Base-by-base conservation (phyloP, 2,888 invertebrate genomes). In the Agapostemon virescens region DNA sequence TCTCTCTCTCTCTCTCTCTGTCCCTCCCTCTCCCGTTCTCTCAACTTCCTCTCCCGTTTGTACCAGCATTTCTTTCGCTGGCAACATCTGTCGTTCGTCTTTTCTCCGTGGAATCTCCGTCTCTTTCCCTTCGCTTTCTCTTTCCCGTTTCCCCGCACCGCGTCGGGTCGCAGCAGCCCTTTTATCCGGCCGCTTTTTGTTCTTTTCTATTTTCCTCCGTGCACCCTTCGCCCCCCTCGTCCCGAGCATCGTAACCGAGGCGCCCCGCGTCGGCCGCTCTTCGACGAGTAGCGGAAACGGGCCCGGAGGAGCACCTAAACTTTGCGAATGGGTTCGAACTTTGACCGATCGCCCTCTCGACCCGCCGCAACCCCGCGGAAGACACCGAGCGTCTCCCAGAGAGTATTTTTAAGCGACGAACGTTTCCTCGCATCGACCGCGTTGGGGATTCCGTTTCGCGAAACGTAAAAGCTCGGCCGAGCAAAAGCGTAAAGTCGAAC, bases 51-150 rank as follows among this genome's bases (percentile, higher is more conserved):
- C 61, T 61, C 82, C 69, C 87, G 82, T 86, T 87, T 86, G 81
- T 87, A 81, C 84, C 86, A 87, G 81, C 87, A 81, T 85, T 87
- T 84, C 86, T 85, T 87, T 87, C 82, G 79, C 67, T 79, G 79
- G 80, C 79, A 85, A 86, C 86, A 87, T 86, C 86, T 86, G 86
- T 84, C 86, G 84, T 87, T 77, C 83, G 84, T 85, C 83, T 84
- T 82, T 88, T 82, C 83, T 83, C 87, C 72, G 36, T 63, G 30
- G 36, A 64, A 64, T 49, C 49, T 72, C 58, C 49, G 69, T 71
- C 81, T 76, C 67, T 63, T 74, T 78, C 69, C 77, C 74, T 75
- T 66, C 82, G 68, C 78, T 79, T 68, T 74, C 79, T 74, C 67
- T 42, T 77, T 77, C 80, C 73, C 68, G 61, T 74, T 73, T 42